These are phyloP conservation scores for Cheumatopsyche charites DNA, from an alignment of 1,140 invertebrate genomes.

Conservation along the genomic window DNA sequence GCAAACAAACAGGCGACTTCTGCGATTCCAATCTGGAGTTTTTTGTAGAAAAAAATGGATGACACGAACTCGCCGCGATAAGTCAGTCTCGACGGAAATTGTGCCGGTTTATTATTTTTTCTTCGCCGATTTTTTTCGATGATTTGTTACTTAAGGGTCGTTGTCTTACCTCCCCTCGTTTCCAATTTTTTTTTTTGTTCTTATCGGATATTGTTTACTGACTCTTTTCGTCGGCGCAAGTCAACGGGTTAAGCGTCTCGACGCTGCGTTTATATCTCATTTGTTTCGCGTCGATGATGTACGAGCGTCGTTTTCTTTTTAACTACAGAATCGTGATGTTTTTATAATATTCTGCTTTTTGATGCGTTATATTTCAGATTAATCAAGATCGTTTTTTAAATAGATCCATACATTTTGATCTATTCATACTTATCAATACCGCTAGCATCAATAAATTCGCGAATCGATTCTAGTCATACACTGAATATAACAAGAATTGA, in stretches of 20 bases:
- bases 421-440: too few relatives aligned
- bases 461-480: too few relatives aligned
- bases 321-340: too few relatives aligned
- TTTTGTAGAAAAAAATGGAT: conserved; percentile 51
- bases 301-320: not conserved
- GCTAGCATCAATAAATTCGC: too few relatives aligned
- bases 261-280: conserved; percentile 3
- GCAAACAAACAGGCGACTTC: conserved; percentile 64
- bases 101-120: conserved; percentile 60
- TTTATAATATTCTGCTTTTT: too few relatives aligned
- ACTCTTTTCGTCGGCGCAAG: conserved; percentile 1
- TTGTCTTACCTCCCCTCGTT: conserved; percentile 5
- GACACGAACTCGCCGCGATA: conserved; percentile 54
- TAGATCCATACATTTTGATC: too few relatives aligned
- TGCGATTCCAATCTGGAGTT: conserved; percentile 61
- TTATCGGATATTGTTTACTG: conserved; percentile 12
- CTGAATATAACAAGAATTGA: too few relatives aligned
- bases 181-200: conserved; percentile 6
- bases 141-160: conserved; percentile 38
- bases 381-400: too few relatives aligned
- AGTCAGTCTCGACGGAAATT: conserved; percentile 64
- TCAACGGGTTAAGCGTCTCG: conserved; percentile 9
- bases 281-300: conserved; percentile 34
- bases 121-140: conserved; percentile 25
- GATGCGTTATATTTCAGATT: too few relatives aligned